Evolutionary conservation across 2,797 vertebrate species (phyloP), one percentile per base, ranked within the genome.

Genomic region (Enteromius anoplus): DNA sequence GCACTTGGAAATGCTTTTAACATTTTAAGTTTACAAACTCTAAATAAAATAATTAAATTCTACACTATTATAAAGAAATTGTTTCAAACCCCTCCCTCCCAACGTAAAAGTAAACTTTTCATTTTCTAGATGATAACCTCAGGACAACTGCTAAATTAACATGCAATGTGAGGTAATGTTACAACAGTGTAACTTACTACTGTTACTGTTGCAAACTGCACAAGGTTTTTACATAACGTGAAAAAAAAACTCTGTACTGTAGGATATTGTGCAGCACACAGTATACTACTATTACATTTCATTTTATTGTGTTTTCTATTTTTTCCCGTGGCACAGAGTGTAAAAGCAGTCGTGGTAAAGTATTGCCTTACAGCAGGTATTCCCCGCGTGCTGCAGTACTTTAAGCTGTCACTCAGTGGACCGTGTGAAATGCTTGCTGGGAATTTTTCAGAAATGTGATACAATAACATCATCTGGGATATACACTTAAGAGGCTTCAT

Each of bases 391-490:
- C 51, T 60, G 15, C 71, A 34, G 80, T 42, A 76, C 58, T 78
- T 51, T 84, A 26, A 51, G 51, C 53, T 79, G 80, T 83, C 77
- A 80, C 47, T 70, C 73, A 75, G 34, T 49, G 42, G 66, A 65
- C 85, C 79, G 62, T 82, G 75, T 62, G 75, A 88, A 86, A 47
- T 37, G 53, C 72, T 58, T 71, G 37, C 14, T 75, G 83, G 85
- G 75, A 76, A 32, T 75, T 82, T 87, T 84, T 80, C 23, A 37
- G 81, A 83, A 81, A 85, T 66, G 11, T 78, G 83, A 85, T 81
- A 81, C 23, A 64, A 81, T 40, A 70, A 69, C 53, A 62, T 40
- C 5, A 65, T 80, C 72, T 72, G 55, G 58, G 49, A 79, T 76
- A 45, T 68, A 62, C 40, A 77, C 78, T 85, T 64, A 34, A 58